Percentiles rank a stretch among this genome's conserved stretches.
phyloP scores from a whole-genome alignment of 2,113 vertebrate species.

The Otolemur garnettii region DNA sequence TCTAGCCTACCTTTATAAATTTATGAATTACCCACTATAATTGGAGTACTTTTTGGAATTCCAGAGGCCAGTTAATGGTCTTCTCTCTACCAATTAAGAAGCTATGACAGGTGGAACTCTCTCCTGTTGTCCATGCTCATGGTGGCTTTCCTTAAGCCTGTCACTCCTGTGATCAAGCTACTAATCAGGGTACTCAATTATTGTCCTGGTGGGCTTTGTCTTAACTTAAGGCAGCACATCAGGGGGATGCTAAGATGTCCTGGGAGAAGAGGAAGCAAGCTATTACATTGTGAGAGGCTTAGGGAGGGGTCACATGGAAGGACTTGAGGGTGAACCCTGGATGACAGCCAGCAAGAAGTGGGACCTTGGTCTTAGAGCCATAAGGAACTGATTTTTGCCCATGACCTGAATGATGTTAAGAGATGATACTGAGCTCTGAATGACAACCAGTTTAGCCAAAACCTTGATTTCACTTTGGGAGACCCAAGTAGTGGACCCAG shows the following conservation, averaged over 20 bases:
- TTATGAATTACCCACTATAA: not conserved
- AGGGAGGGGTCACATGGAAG: too few relatives aligned
- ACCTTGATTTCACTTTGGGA: not conserved
- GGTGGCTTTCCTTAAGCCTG: not conserved
- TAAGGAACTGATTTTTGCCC: not conserved
- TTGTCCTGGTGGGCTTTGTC: not conserved
- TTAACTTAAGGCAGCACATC: not conserved
- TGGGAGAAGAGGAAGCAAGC: not conserved
- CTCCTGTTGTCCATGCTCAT: rapidly evolving
- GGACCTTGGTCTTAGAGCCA: not conserved
- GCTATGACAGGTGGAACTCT: not conserved
- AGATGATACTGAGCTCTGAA: not conserved
- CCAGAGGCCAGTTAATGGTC: not conserved
- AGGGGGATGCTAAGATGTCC: not conserved
- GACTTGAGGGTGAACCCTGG: too few relatives aligned
- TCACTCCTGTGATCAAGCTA: not conserved
- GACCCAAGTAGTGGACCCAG: not conserved
- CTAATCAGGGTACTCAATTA: not conserved
- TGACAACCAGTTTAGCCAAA: not conserved
- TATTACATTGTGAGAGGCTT: not conserved
- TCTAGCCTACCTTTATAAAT: not conserved
- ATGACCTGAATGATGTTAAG: not conserved
- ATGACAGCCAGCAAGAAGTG: not conserved
- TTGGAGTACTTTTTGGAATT: not conserved
- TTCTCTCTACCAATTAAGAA: not conserved